These are phyloP conservation scores for Callinectes sapidus DNA, from an alignment of 2,888 invertebrate species.

Conservation along the genomic window DNA sequence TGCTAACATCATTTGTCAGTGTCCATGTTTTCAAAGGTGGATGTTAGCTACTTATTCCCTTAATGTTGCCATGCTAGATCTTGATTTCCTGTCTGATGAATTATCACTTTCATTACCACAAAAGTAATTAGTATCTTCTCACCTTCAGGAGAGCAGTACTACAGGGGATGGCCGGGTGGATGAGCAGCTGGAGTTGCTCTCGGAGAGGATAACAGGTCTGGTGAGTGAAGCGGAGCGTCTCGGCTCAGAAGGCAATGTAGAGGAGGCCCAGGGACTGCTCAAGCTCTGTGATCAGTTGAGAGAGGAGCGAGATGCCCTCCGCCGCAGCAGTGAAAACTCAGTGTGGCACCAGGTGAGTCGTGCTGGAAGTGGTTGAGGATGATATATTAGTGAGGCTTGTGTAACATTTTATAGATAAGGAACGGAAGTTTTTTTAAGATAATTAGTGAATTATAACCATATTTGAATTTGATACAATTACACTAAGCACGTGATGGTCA, in stretches of 20 bases:
- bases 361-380: background rate
- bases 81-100: too few relatives aligned
- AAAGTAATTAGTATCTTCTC: too few relatives aligned
- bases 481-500: background rate
- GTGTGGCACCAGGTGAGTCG: conserved; percentile 78
- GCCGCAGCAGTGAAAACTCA: conserved; percentile 75
- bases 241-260: conserved; percentile 96
- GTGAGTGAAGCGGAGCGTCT: conserved; percentile 95
- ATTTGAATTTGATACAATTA: background rate
- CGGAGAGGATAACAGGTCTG: conserved; percentile 88
- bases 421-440: background rate
- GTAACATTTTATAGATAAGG: background rate
- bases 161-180: conserved; percentile 72
- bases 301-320: conserved; percentile 89
- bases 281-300: conserved; percentile 95
- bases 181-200: conserved; percentile 78
- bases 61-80: too few relatives aligned
- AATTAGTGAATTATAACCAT: background rate
- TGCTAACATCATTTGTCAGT: background rate
- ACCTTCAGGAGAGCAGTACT: conserved; percentile 66
- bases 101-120: too few relatives aligned
- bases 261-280: conserved; percentile 97
- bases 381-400: background rate
- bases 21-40: background rate
- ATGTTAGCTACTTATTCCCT: too few relatives aligned